Base-by-base conservation (phyloP, 2,888 invertebrate species). In the Epistrophe eligans region DNA sequence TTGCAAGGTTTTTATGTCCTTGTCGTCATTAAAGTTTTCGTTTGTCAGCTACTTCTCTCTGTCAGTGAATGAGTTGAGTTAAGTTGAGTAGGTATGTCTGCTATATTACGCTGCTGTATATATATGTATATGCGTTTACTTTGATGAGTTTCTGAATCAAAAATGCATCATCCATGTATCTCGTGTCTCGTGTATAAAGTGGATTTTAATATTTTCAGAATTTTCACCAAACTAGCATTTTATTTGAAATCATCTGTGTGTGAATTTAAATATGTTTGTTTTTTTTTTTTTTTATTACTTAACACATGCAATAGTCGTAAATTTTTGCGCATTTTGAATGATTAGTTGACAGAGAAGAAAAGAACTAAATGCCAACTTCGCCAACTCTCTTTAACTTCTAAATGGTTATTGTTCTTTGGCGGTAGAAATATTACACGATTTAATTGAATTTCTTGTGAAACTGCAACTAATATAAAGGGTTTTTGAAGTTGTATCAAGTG, bases 1-100 rank as follows among this genome's bases (percentile, higher is more conserved):
- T 67, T 67, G 67, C 67, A 67, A 67, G 67, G 50, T 67, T 67
- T 67, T 67, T 67, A 67, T 67, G 67, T 67, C 35, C 67, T 50
- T 35, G 50, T 66, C 48, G 67, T 67, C 48, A 50, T 67, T 67
- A 67, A 67, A 67, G 19, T 67, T 67, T 67, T 67, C 67, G 67
- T 67, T 67, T 67, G 67, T 67, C 67, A 67, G 67, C 67, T 67
- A 67, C 35, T 67, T 67, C 50, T 50, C 17, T n/a, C 24, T 38
- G n/a, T n/a, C 8, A 40, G 17, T 45, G 5, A 7, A 6, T 13
- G 10, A n/a, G 4, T 48, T 24, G 11, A 11, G 28, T 35, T 13
- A 6, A n/a, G 4, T 48, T 24, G 11, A 11, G 28, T 35, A 35
- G 35, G 11, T 64, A 10, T 13, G 15, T 24, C 43, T 40, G 40